These are phyloP conservation scores for Pemphredon lugubris DNA, from an alignment of 2,888 invertebrate species.

Conservation along the genomic window DNA sequence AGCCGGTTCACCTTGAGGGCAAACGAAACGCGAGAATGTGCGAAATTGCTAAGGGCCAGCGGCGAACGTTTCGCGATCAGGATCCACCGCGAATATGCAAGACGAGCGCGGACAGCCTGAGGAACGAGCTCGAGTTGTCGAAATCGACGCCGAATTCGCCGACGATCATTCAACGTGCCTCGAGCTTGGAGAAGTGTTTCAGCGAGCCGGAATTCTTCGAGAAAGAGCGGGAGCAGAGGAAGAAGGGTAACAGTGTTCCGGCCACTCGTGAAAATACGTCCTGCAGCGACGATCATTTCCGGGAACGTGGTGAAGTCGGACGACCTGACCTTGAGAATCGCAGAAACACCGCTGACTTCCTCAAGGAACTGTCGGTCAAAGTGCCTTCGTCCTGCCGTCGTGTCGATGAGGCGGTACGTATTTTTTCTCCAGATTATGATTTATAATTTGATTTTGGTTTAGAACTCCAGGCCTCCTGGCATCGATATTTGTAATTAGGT, in stretches of 20 bases:
- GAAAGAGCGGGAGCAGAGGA: slow-evolving; percentile 55
- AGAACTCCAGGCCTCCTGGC: not conserved
- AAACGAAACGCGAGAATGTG: slow-evolving; percentile 59
- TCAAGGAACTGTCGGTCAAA: slow-evolving; percentile 68
- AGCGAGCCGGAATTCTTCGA: slow-evolving; percentile 71
- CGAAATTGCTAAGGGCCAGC: slow-evolving; percentile 73
- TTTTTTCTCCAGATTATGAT: not conserved
- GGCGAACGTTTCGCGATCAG: slow-evolving; percentile 74
- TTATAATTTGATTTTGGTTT: not conserved
- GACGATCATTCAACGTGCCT: slow-evolving; percentile 64
- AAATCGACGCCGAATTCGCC: slow-evolving; percentile 70
- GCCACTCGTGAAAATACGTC: slow-evolving; percentile 37
- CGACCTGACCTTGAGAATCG: slow-evolving; percentile 45
- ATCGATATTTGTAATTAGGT: slow-evolving; percentile 1
- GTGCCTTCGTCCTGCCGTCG: slow-evolving; percentile 59
- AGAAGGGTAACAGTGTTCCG: slow-evolving; percentile 57
- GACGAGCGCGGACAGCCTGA: slow-evolving; percentile 63
- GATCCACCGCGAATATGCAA: slow-evolving; percentile 76
- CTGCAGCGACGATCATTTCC: slow-evolving; percentile 42
- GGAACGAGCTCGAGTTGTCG: slow-evolving; percentile 63
- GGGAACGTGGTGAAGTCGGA: slow-evolving; percentile 8
- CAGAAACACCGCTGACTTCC: slow-evolving; percentile 61
- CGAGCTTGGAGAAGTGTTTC: slow-evolving; percentile 73
- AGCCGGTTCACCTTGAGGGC: not conserved
- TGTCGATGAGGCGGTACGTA: slow-evolving; percentile 53